Evolutionary conservation across 30 jellyfish, hydroid and myxozoan species (phyloP).

Genomic region (Haliclystus octoradiatus): DNA sequence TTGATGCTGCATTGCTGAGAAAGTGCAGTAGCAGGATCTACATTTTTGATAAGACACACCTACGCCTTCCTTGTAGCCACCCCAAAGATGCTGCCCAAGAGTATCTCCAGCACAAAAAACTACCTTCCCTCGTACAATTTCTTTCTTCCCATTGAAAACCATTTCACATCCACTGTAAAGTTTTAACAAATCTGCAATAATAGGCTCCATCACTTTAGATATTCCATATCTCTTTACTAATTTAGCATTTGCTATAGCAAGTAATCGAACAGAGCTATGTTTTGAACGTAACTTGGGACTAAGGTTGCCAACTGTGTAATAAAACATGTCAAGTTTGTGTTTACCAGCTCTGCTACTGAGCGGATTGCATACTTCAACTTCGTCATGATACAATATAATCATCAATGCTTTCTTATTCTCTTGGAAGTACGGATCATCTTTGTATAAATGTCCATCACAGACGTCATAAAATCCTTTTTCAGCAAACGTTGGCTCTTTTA

Average conservation of each 20-base stretch:
- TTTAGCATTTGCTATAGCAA: background rate
- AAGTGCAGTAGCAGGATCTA: no score
- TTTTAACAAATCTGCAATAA: no score
- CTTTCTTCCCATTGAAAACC: no score
- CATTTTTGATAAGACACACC: no score
- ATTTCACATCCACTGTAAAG: no score
- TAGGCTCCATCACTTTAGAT: background rate
- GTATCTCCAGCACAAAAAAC: no score
- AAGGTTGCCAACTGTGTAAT: background rate
- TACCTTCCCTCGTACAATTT: no score
- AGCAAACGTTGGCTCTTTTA: background rate
- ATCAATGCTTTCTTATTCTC: background rate
- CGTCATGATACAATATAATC: background rate
- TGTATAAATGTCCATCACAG: background rate
- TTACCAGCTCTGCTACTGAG: background rate
- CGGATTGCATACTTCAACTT: background rate
- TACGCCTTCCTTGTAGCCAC: no score
- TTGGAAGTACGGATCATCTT: background rate
- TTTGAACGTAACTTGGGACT: background rate
- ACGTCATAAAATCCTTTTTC: background rate
- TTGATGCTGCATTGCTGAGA: no score
- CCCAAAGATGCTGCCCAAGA: no score
- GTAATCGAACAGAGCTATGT: background rate
- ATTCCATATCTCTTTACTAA: background rate
- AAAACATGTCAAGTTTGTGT: background rate